Conservation (phyloP, 2,888 invertebrate genomes). For the Trypoxylon attenuatum region DNA sequence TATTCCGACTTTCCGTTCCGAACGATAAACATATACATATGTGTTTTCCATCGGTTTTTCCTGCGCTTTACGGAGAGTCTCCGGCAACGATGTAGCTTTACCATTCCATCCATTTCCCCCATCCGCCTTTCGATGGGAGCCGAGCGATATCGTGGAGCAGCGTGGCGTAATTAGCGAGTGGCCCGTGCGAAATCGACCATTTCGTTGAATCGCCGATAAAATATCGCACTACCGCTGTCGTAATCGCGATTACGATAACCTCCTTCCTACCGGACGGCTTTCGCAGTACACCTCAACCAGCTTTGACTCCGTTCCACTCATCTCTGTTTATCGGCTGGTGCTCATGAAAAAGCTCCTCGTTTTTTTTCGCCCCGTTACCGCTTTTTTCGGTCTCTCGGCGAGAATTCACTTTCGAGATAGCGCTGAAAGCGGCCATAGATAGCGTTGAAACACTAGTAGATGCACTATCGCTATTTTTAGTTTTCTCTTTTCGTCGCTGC, state of each 20-base stretch:
- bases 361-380: too few relatives aligned
- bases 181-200: constrained; percentile 16
- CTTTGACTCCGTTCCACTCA: not conserved
- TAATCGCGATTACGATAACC: constrained; percentile 42
- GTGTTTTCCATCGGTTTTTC: not conserved
- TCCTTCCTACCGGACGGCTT: constrained; percentile 12
- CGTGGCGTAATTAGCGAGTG: constrained; percentile 42
- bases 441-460: too few relatives aligned
- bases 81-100: constrained; percentile 3
- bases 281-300: not conserved
- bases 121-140: constrained; percentile 12
- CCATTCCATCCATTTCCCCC: too few relatives aligned
- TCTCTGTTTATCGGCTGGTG: constrained; percentile 21
- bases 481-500: too few relatives aligned
- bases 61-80: not conserved
- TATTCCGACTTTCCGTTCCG: not conserved
- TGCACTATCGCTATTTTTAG: too few relatives aligned
- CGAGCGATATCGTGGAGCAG: constrained; percentile 17
- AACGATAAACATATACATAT: not conserved
- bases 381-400: too few relatives aligned
- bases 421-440: not conserved
- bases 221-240: constrained; percentile 23
- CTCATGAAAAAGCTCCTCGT: not conserved
- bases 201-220: constrained; percentile 41
- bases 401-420: not conserved